Evolutionary conservation across 2,113 vertebrate genomes (phyloP), one percentile per base, ranked within the genome.

Genomic region (Calidris pygmaea): DNA sequence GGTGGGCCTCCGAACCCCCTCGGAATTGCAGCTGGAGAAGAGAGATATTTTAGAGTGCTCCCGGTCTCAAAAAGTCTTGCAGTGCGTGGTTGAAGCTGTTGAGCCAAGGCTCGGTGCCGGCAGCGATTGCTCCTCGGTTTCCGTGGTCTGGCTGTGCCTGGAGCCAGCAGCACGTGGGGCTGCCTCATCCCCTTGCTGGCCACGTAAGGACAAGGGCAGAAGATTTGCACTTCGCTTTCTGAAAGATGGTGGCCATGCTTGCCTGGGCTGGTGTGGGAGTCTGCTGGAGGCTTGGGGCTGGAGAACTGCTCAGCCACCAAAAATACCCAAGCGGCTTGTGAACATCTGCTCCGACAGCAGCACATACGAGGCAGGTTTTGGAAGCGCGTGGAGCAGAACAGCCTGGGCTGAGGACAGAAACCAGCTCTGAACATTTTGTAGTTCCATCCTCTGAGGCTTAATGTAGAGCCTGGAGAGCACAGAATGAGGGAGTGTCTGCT

Each of bases 211-310:
- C 0, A 1, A 59, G 29, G 39, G 48, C 48, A 37, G 50, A 37
- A 50, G 27, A 6, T 59, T 12, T 24, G 45, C 1, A 1, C 15
- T n/a, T 72, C 24, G 0, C 13, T 0, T 5, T 37, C 12, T 14
- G 39, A 7, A 7, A 80, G 37, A 5, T 0, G 3, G 26, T 16
- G 52, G 8, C 60, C 0, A 0, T 58, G 77, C 34, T 41, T 0
- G 0, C 43, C 37, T 17, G 3, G 8, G 59, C 63, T 45, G 30
- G 12, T 32, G 34, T 1, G 15, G 48, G 63, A 66, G 32, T 32
- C 55, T 37, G 55, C 37, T 75, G 71, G 52, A 87, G 68, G n/a
- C 50, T 52, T 60, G 0, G 0, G 50, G 27, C 35, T 62, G 60
- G 47, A 47, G 81, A 93, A 35, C 35, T 1, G 0, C 67, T 60